Conservation (phyloP, 92 coral and sea anemone genomes). For the Ricordea florida region DNA sequence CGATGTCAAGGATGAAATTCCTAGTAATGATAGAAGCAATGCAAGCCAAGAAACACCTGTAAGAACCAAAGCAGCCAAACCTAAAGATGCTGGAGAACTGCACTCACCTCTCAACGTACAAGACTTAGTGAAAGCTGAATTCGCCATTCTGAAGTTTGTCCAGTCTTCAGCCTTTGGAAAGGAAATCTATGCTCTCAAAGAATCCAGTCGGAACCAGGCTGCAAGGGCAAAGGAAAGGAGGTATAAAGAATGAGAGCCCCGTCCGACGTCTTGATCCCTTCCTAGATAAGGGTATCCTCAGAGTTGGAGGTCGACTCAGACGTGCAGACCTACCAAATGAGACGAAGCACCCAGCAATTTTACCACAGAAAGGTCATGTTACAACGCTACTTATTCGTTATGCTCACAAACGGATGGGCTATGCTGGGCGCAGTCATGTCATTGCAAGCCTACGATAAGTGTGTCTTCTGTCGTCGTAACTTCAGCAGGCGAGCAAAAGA, state of each 20-base stretch:
- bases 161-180: too few relatives aligned
- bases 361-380: constrained; percentile 40
- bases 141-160: too few relatives aligned
- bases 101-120: too few relatives aligned
- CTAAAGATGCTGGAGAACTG: too few relatives aligned
- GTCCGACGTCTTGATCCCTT: constrained; percentile 47
- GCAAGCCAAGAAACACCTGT: too few relatives aligned
- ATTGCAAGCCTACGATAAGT: constrained; percentile 23
- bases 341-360: constrained; percentile 29
- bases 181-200: background rate
- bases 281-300: constrained; percentile 29
- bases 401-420: constrained; percentile 34
- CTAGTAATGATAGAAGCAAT: too few relatives aligned
- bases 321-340: constrained; percentile 36
- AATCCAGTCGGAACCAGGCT: background rate
- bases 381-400: constrained; percentile 49
- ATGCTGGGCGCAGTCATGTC: constrained; percentile 39
- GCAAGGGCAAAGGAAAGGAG: background rate
- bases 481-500: constrained; percentile 15
- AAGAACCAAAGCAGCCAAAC: too few relatives aligned
- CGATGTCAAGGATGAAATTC: too few relatives aligned
- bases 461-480: constrained; percentile 32
- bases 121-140: too few relatives aligned
- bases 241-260: constrained; percentile 5
- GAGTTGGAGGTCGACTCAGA: constrained; percentile 46